A percentile compares a stretch with the other conserved stretches of the same genome.
phyloP scores from a whole-genome alignment of 2,888 invertebrate species.

The Rhabditophanes sp. region DNA sequence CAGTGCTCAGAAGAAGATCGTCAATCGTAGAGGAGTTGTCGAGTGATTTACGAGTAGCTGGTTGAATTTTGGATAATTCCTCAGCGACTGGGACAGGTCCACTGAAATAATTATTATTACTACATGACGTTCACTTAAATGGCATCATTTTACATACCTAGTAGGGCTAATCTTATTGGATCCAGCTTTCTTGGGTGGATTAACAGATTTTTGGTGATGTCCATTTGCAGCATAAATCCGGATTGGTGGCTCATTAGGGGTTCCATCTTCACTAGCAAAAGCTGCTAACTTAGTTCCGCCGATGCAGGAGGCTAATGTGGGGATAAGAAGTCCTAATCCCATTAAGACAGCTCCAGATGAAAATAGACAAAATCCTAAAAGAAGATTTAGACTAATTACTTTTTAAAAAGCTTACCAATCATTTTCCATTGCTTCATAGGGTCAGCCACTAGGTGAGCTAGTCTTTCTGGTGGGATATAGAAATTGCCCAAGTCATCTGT shows the following conservation, averaged over 20 bases:
- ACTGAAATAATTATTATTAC: conserved; percentile 12
- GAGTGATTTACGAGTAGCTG: conserved; percentile 7
- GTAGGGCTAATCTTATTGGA: conserved; percentile 16
- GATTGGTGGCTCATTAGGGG: conserved; percentile 40
- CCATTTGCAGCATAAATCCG: conserved; percentile 29
- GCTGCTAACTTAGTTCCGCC: conserved; percentile 25
- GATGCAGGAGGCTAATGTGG: conserved; percentile 31
- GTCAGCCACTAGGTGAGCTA: conserved; percentile 27
- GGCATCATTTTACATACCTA: conserved; percentile 6
- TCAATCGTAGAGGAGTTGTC: background rate
- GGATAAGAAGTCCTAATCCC: conserved; percentile 34
- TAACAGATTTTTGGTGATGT: conserved; percentile 6
- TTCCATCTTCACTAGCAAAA: conserved; percentile 33
- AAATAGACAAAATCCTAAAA: conserved; percentile 33
- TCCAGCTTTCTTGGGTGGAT: conserved; percentile 15
- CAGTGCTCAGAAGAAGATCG: conserved; percentile 4
- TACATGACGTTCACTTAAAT: background rate
- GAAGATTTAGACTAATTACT: background rate
- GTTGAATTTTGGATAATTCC: conserved; percentile 38
- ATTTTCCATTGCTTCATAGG: conserved; percentile 40
- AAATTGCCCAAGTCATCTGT: conserved; percentile 20
- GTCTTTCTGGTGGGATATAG: conserved; percentile 34
- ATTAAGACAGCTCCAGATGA: conserved; percentile 33
- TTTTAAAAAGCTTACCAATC: conserved; percentile 12
- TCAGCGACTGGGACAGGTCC: conserved; percentile 42